phyloP scores from a whole-genome alignment of 2,888 invertebrate species.

The Clunio marinus region DNA sequence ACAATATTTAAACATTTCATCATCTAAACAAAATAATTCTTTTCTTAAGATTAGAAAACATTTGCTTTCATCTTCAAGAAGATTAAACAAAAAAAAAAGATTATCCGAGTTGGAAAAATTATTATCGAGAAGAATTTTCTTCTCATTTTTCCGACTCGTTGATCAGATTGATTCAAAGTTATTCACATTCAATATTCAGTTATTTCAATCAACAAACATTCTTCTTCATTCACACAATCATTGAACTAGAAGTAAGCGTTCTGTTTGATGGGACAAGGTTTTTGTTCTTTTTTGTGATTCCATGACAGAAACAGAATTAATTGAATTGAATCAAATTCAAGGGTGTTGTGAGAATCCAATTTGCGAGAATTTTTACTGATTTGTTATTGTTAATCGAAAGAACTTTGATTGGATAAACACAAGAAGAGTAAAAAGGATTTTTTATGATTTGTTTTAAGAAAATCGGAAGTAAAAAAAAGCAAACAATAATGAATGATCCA shows the following conservation, averaged over 20 bases:
- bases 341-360: no score
- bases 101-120: constrained; percentile 35
- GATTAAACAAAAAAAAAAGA: constrained; percentile 41
- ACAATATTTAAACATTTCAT: no score
- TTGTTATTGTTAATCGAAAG: no score
- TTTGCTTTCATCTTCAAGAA: constrained; percentile 31
- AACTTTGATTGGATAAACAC: no score
- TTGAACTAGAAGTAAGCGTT: neutral
- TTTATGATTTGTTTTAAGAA: no score
- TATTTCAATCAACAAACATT: neutral
- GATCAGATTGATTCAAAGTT: constrained; percentile 8
- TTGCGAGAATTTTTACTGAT: no score
- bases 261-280: neutral
- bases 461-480: no score
- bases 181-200: neutral
- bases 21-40: constrained; percentile 4
- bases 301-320: no score
- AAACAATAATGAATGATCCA: no score
- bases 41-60: neutral
- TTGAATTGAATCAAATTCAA: no score
- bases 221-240: constrained; percentile 15
- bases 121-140: neutral
- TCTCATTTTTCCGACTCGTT: neutral
- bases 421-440: no score
- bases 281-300: no score